Evolutionary conservation across 2,888 invertebrate genomes (phyloP).

Genomic region (Drosophila pseudotakahashii): DNA sequence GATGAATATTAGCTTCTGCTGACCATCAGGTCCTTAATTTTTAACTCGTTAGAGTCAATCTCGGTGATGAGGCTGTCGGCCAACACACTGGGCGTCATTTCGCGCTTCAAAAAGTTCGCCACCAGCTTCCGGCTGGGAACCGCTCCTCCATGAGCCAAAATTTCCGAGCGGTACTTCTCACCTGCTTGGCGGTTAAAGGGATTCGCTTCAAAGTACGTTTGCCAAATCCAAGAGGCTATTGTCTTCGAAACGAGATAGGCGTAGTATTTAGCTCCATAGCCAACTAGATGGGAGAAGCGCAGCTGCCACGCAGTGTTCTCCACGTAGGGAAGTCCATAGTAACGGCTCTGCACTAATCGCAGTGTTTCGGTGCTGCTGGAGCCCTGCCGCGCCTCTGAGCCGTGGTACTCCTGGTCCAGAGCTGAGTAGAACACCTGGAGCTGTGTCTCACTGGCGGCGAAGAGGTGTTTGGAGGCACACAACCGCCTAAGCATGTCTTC

Average conservation of each 20-base stretch:
- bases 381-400: slow-evolving; percentile 79
- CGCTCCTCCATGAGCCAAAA: slow-evolving; percentile 95
- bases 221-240: slow-evolving; percentile 97
- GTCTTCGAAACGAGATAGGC: slow-evolving; percentile 98
- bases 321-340: slow-evolving; percentile 94
- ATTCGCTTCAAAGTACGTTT: slow-evolving; percentile 91
- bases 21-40: slow-evolving; percentile 81
- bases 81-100: slow-evolving; percentile 90
- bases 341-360: slow-evolving; percentile 90
- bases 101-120: slow-evolving; percentile 90
- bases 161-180: slow-evolving; percentile 90
- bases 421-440: slow-evolving; percentile 95
- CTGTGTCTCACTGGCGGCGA: slow-evolving; percentile 95
- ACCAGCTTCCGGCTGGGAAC: slow-evolving; percentile 92
- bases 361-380: slow-evolving; percentile 89
- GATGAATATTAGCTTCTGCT: slow-evolving; percentile 49
- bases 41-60: slow-evolving; percentile 87
- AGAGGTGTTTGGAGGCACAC: slow-evolving; percentile 93
- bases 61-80: slow-evolving; percentile 92
- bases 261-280: slow-evolving; percentile 99
- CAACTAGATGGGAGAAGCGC: slow-evolving; percentile 97
- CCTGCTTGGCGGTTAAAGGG: slow-evolving; percentile 92
- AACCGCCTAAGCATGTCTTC: slow-evolving; percentile 91
- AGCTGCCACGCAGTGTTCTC: slow-evolving; percentile 98
- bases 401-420: slow-evolving; percentile 95